Base-by-base conservation (phyloP, 1,140 invertebrate genomes). In the Nymphalis io region DNA sequence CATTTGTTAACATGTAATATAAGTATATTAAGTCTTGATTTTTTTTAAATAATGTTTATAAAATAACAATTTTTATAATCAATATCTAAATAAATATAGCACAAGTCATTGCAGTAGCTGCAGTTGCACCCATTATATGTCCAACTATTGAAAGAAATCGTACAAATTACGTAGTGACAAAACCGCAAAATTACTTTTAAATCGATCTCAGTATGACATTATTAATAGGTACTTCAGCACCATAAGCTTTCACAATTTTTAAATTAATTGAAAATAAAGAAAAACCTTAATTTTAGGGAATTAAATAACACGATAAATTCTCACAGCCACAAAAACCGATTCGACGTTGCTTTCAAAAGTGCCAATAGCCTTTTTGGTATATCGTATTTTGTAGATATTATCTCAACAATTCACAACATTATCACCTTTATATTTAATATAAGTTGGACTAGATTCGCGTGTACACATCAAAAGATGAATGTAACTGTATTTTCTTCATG, bases 401-500 rank as follows among this genome's bases (percentile, higher is more conserved):
- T 65, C 55, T 40, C 21, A 5, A 59, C 3, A 62, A 27, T 38
- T 38, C 21, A 70, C 21, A 39, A 5, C 0, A 57, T 55, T 62
- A 21, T 70, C n/a, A 12, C 6, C 60, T 39, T 23, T 70, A 63
- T 57, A 6, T 0, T 1, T n/a, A 40, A 11, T 0, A 0, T 0
- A 0, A 39, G 48, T 58, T n/a, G 33, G 27, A 16, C 23, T 39
- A 63, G 38, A 63, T 48, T 70, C 18, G 53, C 44, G 18, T 60
- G 65, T 39, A n/a, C 8, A 3, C 18, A 11, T 16, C 21, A 16
- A 51, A 40, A 60, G 46, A 70, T 65, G 58, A 60, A 70, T 21
- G 40, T 70, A 65, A 70, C 68, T 60, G 68, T 70, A 60, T 21
- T 63, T 70, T 70, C 68, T 70, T 70, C 68, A 70, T 70, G 68